Percentiles rank a stretch among this genome's conserved stretches.
phyloP scores from a whole-genome alignment of 1,140 invertebrate genomes.

The Platorchestia sp. region DNA sequence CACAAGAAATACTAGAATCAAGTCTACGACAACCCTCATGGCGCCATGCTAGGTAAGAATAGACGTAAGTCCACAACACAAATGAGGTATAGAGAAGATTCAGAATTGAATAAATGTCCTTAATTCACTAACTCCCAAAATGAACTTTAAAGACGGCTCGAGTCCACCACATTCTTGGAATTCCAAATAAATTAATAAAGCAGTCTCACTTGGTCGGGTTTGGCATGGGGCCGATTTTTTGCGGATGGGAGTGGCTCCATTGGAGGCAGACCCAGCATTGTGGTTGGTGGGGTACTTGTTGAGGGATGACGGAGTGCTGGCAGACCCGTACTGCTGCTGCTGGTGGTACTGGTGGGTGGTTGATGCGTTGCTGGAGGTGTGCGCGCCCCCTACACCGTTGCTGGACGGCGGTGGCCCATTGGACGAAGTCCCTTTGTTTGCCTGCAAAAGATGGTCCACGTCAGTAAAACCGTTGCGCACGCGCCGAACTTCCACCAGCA shows the following conservation, averaged over 20 bases:
- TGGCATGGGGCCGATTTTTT: constrained; percentile 40
- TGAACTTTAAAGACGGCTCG: too few relatives aligned
- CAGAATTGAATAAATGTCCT: background rate
- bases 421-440: background rate
- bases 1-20: background rate
- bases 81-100: background rate
- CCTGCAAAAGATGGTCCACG: background rate
- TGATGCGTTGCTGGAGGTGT: background rate
- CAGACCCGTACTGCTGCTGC: background rate
- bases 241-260: background rate
- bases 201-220: constrained; percentile 20
- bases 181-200: too few relatives aligned
- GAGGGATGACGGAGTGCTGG: constrained; percentile 20
- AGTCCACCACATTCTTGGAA: too few relatives aligned
- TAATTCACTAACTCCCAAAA: too few relatives aligned
- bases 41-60: background rate
- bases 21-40: background rate
- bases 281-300: constrained; percentile 21
- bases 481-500: too few relatives aligned
- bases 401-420: background rate
- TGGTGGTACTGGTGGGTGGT: background rate
- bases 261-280: background rate
- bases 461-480: too few relatives aligned
- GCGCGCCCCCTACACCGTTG: constrained; percentile 7
- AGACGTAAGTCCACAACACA: background rate